Percentiles rank a stretch among this genome's conserved stretches.
These are phyloP conservation scores for Callyntrura sp. DNA, from an alignment of 2,888 invertebrate species.

Conservation along the genomic window DNA sequence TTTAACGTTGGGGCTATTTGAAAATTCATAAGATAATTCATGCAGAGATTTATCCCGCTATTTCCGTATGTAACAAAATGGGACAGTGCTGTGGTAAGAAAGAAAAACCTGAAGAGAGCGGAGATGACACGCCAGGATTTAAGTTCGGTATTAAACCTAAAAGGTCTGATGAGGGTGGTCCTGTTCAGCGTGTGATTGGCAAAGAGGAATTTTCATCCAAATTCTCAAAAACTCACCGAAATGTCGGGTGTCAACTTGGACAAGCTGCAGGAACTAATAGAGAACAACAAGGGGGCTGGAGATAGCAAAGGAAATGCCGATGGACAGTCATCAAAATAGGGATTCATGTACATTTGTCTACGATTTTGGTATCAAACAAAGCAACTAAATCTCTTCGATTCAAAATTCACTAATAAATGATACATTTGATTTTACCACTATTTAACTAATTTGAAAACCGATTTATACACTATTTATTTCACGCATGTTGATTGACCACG, in stretches of 20 bases:
- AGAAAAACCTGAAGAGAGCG: background rate
- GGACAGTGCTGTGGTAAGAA: background rate
- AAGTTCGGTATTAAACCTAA: background rate
- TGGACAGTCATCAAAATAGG: background rate
- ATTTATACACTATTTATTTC: too few relatives aligned
- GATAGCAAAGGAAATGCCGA: background rate
- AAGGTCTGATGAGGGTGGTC: background rate
- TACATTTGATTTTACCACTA: too few relatives aligned
- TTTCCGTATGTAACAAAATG: background rate
- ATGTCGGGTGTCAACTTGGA: conserved; percentile 93
- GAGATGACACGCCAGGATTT: background rate
- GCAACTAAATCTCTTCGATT: background rate
- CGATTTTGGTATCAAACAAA: background rate
- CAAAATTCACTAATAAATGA: too few relatives aligned
- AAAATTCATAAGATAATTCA: too few relatives aligned
- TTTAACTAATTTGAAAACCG: too few relatives aligned
- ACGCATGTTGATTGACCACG: too few relatives aligned
- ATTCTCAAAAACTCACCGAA: conserved; percentile 87
- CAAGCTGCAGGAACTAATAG: conserved; percentile 87
- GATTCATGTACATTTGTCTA: background rate
- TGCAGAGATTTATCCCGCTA: too few relatives aligned
- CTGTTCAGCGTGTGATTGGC: background rate
- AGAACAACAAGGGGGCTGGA: background rate
- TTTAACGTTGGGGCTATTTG: too few relatives aligned
- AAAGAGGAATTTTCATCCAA: conserved; percentile 89